Evolutionary conservation across 53 echinoderm and acorn worm species (phyloP).

Genomic region (Henricia sp.): DNA sequence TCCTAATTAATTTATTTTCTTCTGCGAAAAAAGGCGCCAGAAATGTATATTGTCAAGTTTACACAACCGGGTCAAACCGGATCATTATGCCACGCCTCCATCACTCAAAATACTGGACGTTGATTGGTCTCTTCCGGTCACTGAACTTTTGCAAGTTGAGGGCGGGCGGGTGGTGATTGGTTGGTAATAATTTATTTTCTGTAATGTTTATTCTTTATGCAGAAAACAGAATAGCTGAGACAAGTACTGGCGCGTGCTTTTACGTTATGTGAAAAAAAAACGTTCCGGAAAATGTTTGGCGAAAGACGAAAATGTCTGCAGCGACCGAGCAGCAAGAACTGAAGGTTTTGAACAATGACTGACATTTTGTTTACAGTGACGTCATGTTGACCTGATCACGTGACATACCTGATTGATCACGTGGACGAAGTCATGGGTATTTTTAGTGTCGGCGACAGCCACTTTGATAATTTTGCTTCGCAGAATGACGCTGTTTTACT

Average conservation of each 20-base stretch:
- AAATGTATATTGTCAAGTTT: neutral
- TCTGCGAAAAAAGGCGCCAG: slow-evolving; percentile 9
- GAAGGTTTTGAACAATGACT: too few relatives aligned
- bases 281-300: too few relatives aligned
- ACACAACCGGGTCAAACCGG: neutral
- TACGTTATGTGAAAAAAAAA: slow-evolving; percentile 26
- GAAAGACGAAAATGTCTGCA: too few relatives aligned
- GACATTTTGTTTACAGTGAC: too few relatives aligned
- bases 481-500: too few relatives aligned
- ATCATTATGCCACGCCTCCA: neutral
- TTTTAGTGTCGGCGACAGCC: too few relatives aligned
- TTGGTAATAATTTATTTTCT: neutral
- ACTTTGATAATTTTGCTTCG: too few relatives aligned
- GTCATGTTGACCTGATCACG: too few relatives aligned
- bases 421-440: too few relatives aligned
- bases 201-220: neutral
- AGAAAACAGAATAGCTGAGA: slow-evolving; percentile 50
- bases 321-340: too few relatives aligned
- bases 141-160: slow-evolving; percentile 7
- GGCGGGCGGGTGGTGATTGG: neutral
- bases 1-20: too few relatives aligned
- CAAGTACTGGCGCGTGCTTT: slow-evolving; percentile 40
- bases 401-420: too few relatives aligned
- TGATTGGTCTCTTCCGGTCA: slow-evolving; percentile 31
- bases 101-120: neutral